A percentile compares a stretch with the other conserved stretches of the same genome.
Evolutionary conservation across 2,888 invertebrate species (phyloP).

Genomic region (Galerucella pusilla): DNA sequence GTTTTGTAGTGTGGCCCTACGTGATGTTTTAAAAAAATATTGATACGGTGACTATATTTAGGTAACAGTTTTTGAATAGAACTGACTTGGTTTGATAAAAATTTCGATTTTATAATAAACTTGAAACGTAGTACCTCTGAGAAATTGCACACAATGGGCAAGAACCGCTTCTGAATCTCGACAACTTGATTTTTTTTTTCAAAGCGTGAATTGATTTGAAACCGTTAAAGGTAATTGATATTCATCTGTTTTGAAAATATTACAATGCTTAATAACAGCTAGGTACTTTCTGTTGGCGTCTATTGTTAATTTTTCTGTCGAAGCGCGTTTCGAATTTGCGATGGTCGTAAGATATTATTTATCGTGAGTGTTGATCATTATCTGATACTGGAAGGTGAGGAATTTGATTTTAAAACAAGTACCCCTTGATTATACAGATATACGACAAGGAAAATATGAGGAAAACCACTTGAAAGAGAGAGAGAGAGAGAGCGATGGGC

Average conservation of each 20-base stretch:
- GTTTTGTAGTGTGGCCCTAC: too few species aligned
- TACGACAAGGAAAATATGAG: too few species aligned
- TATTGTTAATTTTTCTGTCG: conserved; percentile 12
- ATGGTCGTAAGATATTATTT: conserved; percentile 8
- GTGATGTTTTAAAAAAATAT: too few species aligned
- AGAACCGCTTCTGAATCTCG: background rate
- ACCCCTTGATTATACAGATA: too few species aligned
- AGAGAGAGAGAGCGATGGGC: too few species aligned
- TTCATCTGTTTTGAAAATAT: conserved; percentile 30
- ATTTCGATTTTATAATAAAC: too few species aligned
- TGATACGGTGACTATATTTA: too few species aligned
- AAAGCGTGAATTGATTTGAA: background rate
- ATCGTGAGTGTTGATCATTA: background rate
- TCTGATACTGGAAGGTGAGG: background rate
- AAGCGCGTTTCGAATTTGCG: conserved; percentile 1
- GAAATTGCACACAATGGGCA: background rate
- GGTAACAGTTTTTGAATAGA: too few species aligned
- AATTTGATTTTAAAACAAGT: background rate
- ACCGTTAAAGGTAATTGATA: conserved; percentile 29
- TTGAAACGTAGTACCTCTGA: too few species aligned
- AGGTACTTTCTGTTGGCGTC: background rate
- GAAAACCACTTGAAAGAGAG: too few species aligned
- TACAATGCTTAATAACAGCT: conserved; percentile 18
- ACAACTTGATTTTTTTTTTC: background rate
- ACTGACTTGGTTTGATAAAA: too few species aligned